Percentiles rank a stretch among this genome's conserved stretches.
phyloP scores from a whole-genome alignment of 1,140 invertebrate species.

The Chlorops oryzae region DNA sequence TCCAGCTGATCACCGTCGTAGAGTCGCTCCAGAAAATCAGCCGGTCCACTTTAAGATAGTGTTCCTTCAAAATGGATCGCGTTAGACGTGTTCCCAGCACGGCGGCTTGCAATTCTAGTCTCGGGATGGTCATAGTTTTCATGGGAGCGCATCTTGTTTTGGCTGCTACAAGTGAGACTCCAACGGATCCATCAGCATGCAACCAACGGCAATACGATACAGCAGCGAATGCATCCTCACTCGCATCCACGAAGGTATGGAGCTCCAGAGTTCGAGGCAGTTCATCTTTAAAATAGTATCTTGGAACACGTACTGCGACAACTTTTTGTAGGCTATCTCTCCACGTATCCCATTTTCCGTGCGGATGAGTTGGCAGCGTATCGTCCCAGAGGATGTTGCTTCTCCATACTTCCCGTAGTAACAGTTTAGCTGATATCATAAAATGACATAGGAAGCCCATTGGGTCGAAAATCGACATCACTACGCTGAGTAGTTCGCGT shows the following conservation, averaged over 20 bases:
- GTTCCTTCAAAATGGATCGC: not conserved
- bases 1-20: too few relatives aligned
- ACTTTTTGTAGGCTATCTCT: not conserved
- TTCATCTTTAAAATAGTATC: not conserved
- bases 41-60: not conserved
- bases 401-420: slow-evolving; percentile 1
- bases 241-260: slow-evolving; percentile 7
- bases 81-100: slow-evolving; percentile 18
- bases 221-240: slow-evolving; percentile 6
- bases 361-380: slow-evolving; percentile 4
- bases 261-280: too few relatives aligned
- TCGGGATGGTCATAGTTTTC: slow-evolving; percentile 32
- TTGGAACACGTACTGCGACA: not conserved
- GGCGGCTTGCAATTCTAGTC: slow-evolving; percentile 40
- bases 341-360: not conserved
- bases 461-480: slow-evolving; percentile 3
- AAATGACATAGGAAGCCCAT: slow-evolving; percentile 23
- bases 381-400: slow-evolving; percentile 41
- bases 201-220: too few relatives aligned
- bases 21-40: slow-evolving; percentile 14
- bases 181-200: slow-evolving; percentile 6
- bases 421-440: slow-evolving; percentile 17
- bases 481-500: not conserved
- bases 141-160: slow-evolving; percentile 23
- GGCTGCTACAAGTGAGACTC: not conserved